Evolutionary conservation across 2,113 vertebrate genomes (phyloP).

Genomic region (Gobio gobio): DNA sequence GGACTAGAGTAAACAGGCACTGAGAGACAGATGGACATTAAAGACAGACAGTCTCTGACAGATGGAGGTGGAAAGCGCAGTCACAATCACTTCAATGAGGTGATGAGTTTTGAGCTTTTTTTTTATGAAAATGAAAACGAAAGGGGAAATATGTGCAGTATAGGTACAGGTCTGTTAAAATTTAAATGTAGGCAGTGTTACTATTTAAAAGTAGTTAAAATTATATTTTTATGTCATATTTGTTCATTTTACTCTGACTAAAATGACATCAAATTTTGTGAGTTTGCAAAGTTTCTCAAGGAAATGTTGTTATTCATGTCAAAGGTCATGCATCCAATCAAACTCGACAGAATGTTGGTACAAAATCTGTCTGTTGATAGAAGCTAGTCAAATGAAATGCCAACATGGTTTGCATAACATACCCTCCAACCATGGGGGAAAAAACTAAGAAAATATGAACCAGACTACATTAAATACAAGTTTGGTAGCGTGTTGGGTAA

Average conservation of each 20-base stretch:
- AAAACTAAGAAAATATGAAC: background rate
- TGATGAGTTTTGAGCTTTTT: constrained; percentile 11
- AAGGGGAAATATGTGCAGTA: too few relatives aligned
- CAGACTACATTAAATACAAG: background rate
- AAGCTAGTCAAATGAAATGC: background rate
- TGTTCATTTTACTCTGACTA: background rate
- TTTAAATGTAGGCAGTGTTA: background rate
- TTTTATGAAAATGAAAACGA: background rate
- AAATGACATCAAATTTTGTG: background rate
- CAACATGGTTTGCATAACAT: background rate
- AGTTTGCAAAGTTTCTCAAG: too few relatives aligned
- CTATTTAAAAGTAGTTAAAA: background rate
- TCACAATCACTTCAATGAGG: constrained; percentile 9
- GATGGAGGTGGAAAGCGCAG: constrained; percentile 42
- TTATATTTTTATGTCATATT: background rate
- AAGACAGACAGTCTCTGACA: constrained; percentile 51
- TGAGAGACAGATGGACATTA: constrained; percentile 58
- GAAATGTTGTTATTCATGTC: background rate
- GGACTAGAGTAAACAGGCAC: constrained; percentile 47
- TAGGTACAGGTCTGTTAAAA: too few relatives aligned
- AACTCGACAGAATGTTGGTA: background rate
- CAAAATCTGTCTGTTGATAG: background rate
- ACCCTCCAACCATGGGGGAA: background rate
- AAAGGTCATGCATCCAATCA: background rate
- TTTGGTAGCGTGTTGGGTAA: background rate